These are phyloP conservation scores for Contarinia nasturtii DNA, from an alignment of 1,140 invertebrate genomes.

Conservation along the genomic window DNA sequence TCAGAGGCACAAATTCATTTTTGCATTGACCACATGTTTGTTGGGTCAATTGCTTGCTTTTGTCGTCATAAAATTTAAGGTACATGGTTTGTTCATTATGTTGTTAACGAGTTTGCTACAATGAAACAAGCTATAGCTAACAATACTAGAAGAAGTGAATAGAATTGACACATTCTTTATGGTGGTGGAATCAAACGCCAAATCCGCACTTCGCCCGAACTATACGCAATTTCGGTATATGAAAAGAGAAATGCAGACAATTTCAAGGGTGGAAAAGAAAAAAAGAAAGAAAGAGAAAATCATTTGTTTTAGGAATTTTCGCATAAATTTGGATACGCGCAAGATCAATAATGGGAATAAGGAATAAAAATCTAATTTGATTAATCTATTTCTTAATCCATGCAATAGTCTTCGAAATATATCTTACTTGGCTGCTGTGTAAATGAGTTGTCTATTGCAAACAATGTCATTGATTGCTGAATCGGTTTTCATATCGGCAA, in stretches of 20 bases:
- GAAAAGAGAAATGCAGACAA: not conserved
- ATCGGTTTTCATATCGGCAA: constrained; percentile 58
- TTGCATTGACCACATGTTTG: too few species aligned
- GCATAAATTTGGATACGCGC: not conserved
- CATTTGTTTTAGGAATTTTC: not conserved
- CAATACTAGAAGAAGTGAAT: too few species aligned
- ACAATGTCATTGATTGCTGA: constrained; percentile 58
- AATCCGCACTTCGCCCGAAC: constrained; percentile 16
- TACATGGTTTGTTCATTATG: too few species aligned
- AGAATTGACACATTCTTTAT: not conserved
- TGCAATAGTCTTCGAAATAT: constrained; percentile 7
- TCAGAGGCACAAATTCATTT: too few species aligned
- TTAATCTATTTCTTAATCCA: not conserved
- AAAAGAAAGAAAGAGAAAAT: not conserved
- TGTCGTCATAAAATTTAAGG: too few species aligned
- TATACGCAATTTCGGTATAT: constrained; percentile 3
- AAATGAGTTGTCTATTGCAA: constrained; percentile 50
- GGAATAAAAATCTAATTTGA: not conserved
- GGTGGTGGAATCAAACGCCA: constrained; percentile 10
- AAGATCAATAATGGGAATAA: not conserved
- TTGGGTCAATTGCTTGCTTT: too few species aligned
- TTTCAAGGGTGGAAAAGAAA: not conserved
- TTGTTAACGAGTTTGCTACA: too few species aligned
- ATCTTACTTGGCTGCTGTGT: constrained; percentile 53
- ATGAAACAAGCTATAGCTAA: too few species aligned